Base-by-base conservation (phyloP, 2,113 vertebrate species). In the Furnarius figulus region DNA sequence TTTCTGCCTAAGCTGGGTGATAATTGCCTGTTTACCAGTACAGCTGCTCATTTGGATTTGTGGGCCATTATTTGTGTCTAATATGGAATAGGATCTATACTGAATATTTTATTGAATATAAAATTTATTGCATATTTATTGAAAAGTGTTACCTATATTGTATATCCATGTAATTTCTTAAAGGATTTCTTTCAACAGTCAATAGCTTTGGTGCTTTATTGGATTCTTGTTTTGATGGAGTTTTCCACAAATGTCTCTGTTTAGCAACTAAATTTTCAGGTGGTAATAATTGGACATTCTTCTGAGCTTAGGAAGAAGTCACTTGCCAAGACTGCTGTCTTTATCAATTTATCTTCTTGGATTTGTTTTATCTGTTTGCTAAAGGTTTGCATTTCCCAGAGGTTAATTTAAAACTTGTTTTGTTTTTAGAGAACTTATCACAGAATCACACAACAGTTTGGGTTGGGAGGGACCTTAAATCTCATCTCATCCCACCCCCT, bases 51-150 rank as follows among this genome's bases (percentile, higher is more conserved):
- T n/a, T 61, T 44, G 9, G 11, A 14, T 58, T 46, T 42, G 23
- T 46, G 40, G 10, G 10, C 42, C 18, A 1, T 14, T 37, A 35
- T 9, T 49, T 46, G 37, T 87, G 66, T 47, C 61, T 23, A 2
- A 12, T 1, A 17, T 0, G 5, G 44, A 75, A 8, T 19, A 19
- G 19, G 7, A 27, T 25, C n/a, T 40, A 22, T 3, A 37, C 11
- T 31, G 52, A 53, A 28, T 33, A 24, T 30, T 71, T 71, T 35
- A 47, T 14, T 46, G 33, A 15, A 42, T 19, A 53, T 53, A 53
- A 30, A 53, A 53, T 30, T 53, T 3, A n/a, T 24, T 66, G 33
- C 50, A 13, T 33, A 22, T 46, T 67, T n/a, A 52, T 14, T 46
- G 35, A 13, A 42, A 65, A 22, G 16, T 8, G 12, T 50, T 66